Evolutionary conservation across 2,797 vertebrate genomes (phyloP).

Genomic region (Sebastes steindachneri): DNA sequence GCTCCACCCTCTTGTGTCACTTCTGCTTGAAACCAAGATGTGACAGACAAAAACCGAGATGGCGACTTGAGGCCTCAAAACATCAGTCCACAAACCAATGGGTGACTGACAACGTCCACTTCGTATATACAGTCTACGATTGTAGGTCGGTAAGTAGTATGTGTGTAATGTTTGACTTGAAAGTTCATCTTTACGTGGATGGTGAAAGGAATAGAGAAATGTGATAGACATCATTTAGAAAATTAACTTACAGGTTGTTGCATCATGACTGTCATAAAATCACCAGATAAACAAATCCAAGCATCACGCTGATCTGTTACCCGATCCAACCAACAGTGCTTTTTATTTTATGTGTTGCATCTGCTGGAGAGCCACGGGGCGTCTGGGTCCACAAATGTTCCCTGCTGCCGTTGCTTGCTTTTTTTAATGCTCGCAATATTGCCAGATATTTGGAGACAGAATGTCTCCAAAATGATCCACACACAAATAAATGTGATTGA

Average conservation of each 20-base stretch:
- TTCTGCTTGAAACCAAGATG: too few relatives aligned
- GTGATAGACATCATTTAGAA: not conserved
- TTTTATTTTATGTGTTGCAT: slow-evolving; percentile 32
- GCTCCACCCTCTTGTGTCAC: too few relatives aligned
- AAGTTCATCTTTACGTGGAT: not conserved
- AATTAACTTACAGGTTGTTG: not conserved
- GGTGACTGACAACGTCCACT: too few relatives aligned
- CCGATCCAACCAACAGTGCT: not conserved
- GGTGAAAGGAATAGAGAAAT: not conserved
- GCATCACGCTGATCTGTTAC: not conserved
- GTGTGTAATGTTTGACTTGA: not conserved
- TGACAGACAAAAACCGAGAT: too few relatives aligned
- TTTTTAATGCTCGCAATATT: slow-evolving; percentile 26
- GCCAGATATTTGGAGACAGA: slow-evolving; percentile 10
- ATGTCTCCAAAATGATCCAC: slow-evolving; percentile 39
- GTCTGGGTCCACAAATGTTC: slow-evolving; percentile 15
- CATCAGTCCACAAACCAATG: too few relatives aligned
- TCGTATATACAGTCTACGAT: too few relatives aligned
- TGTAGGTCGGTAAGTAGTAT: too few relatives aligned
- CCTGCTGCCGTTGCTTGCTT: not conserved
- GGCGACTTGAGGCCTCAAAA: too few relatives aligned
- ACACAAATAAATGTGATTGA: slow-evolving; percentile 65
- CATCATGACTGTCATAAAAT: slow-evolving; percentile 4
- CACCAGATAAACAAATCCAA: slow-evolving; percentile 6
- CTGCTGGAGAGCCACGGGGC: slow-evolving; percentile 11